These are phyloP conservation scores for Corbicula japonica DNA, from an alignment of 2,888 invertebrate genomes.

Conservation along the genomic window DNA sequence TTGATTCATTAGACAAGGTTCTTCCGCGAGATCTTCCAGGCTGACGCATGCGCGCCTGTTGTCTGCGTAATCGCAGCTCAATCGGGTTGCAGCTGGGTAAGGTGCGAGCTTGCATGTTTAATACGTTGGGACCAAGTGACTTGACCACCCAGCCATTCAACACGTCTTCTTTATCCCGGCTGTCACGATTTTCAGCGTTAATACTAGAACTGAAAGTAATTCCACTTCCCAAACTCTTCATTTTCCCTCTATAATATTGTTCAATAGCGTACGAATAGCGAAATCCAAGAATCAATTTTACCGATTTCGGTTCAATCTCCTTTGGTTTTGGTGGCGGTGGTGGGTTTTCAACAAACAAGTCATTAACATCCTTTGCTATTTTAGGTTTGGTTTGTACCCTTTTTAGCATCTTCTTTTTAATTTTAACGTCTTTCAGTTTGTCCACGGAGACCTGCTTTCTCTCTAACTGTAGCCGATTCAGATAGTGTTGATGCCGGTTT, in stretches of 20 bases:
- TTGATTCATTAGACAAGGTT: conserved; percentile 25
- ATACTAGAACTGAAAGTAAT: conserved; percentile 1
- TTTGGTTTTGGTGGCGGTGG: conserved; percentile 36
- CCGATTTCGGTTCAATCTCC: conserved; percentile 22
- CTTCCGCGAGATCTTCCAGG: conserved; percentile 21
- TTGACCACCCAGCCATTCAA: conserved; percentile 59
- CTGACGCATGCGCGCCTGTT: conserved; percentile 41
- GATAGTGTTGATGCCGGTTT: conserved; percentile 31
- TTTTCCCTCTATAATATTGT: conserved; percentile 46
- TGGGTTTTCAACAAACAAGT: conserved; percentile 30
- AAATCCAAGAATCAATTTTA: conserved; percentile 54
- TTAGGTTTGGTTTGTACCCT: conserved; percentile 33
- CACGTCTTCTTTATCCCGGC: conserved; percentile 40
- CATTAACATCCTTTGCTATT: conserved; percentile 26
- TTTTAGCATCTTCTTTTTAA: conserved; percentile 36
- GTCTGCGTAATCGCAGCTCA: conserved; percentile 52
- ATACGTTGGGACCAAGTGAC: conserved; percentile 45
- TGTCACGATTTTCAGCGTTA: no score
- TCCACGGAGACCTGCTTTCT: conserved; percentile 10
- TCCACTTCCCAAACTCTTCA: conserved; percentile 24
- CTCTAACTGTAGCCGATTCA: conserved; percentile 46
- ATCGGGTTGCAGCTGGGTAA: conserved; percentile 62
- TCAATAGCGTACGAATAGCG: conserved; percentile 59
- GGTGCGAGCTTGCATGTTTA: conserved; percentile 51
- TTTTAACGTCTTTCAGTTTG: conserved; percentile 38